Evolutionary conservation across 2,113 vertebrate genomes (phyloP).

Genomic region (Platichthys stellatus): DNA sequence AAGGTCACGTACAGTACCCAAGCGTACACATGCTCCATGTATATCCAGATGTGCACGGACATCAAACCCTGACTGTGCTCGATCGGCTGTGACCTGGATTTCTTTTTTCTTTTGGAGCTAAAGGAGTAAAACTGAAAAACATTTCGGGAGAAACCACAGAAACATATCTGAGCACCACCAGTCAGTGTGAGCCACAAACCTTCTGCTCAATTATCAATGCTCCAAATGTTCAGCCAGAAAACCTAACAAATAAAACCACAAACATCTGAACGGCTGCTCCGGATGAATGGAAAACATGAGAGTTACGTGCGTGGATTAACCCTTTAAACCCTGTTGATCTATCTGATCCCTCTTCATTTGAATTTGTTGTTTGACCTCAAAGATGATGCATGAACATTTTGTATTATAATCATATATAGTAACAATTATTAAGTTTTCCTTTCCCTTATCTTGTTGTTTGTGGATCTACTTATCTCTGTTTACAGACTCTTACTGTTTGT

Average conservation of each 20-base stretch:
- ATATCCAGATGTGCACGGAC: not conserved
- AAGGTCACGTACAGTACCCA: constrained; percentile 56
- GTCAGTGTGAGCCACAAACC: no score
- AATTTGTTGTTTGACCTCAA: no score
- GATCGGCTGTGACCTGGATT: not conserved
- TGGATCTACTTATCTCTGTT: no score
- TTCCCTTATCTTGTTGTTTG: no score
- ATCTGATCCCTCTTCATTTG: no score
- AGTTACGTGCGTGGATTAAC: no score
- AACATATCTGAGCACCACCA: not conserved
- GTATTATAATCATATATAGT: no score
- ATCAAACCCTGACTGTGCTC: not conserved
- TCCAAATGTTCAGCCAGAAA: not conserved
- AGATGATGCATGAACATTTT: no score
- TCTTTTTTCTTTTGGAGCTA: not conserved
- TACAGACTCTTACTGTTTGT: no score
- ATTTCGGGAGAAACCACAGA: not conserved
- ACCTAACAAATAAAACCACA: not conserved
- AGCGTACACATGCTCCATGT: not conserved
- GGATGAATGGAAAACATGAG: not conserved
- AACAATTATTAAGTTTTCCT: no score
- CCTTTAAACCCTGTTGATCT: no score
- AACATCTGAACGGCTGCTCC: not conserved
- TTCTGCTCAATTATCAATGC: not conserved
- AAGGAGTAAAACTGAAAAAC: not conserved